Conservation (phyloP, 2,113 vertebrate genomes). For the Nibea coibor region DNA sequence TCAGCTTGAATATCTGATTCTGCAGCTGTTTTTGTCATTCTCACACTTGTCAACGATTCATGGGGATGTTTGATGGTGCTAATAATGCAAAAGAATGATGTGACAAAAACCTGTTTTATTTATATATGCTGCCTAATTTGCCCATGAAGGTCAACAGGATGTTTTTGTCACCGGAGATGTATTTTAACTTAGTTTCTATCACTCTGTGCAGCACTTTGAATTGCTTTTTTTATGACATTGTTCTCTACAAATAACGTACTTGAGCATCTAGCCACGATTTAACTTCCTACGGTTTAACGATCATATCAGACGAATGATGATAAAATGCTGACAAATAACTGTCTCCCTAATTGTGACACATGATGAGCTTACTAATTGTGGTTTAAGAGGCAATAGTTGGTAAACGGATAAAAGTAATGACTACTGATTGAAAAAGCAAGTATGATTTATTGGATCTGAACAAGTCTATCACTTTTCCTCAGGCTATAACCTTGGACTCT, state of each 20-base stretch:
- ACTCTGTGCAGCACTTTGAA: not conserved
- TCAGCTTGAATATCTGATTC: not conserved
- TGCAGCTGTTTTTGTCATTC: not conserved
- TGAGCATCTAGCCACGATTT: slow-evolving; percentile 7
- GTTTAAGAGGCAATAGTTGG: slow-evolving; percentile 32
- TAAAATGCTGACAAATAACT: slow-evolving; percentile 40
- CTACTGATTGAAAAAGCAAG: slow-evolving; percentile 37
- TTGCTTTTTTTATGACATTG: slow-evolving; percentile 10
- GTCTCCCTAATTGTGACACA: slow-evolving; percentile 48
- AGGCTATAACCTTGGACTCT: slow-evolving; percentile 14
- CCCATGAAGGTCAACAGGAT: not conserved
- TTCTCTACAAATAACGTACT: not conserved
- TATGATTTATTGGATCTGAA: slow-evolving; percentile 54
- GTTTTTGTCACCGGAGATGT: not conserved
- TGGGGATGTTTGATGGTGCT: too few species aligned
- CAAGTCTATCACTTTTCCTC: slow-evolving; percentile 33
- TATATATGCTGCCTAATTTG: not conserved
- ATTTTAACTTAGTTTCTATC: not conserved
- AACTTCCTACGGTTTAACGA: slow-evolving; percentile 1
- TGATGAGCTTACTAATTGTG: slow-evolving; percentile 37
- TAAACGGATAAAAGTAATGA: slow-evolving; percentile 42
- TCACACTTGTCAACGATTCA: not conserved
- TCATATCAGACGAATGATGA: slow-evolving; percentile 52
- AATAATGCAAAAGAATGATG: not conserved
- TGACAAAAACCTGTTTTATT: not conserved